phyloP scores from a whole-genome alignment of 2,113 vertebrate genomes.

The Atlantisia rogersi region DNA sequence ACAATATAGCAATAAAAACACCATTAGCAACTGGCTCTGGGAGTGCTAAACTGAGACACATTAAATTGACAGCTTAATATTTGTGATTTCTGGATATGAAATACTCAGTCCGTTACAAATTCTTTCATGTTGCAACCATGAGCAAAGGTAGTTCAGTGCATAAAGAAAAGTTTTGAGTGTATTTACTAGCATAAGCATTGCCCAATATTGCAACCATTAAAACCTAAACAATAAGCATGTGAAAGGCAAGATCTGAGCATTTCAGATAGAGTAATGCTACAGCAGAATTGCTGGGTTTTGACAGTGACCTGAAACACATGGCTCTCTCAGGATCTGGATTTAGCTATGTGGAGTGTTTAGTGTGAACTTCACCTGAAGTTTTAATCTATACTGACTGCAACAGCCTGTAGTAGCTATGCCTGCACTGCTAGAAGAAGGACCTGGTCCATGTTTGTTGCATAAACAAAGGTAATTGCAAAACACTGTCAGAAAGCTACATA shows the following conservation, averaged over 20 bases:
- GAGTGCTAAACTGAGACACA: background rate
- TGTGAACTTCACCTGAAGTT: background rate
- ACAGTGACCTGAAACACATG: background rate
- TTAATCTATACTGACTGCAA: background rate
- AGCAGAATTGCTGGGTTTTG: background rate
- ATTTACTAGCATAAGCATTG: conserved; percentile 19
- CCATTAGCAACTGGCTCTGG: conserved; percentile 14
- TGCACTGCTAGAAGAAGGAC: background rate
- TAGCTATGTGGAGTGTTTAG: background rate
- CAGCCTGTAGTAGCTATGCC: background rate
- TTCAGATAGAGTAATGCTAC: background rate
- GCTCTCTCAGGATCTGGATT: background rate
- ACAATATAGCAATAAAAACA: conserved; percentile 41
- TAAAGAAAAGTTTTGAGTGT: conserved; percentile 16
- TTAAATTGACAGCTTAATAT: conserved; percentile 58
- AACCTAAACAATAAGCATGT: conserved; percentile 34
- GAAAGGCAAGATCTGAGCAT: conserved; percentile 16
- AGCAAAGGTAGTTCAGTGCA: conserved; percentile 14
- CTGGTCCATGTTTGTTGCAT: background rate
- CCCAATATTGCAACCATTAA: background rate
- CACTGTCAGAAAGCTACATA: background rate
- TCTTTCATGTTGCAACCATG: conserved; percentile 36
- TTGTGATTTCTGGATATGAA: conserved; percentile 48
- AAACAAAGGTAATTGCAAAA: background rate
- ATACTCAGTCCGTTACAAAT: conserved; percentile 18